Base-by-base conservation (phyloP, 2,797 vertebrate genomes). In the Halcyon badia region DNA sequence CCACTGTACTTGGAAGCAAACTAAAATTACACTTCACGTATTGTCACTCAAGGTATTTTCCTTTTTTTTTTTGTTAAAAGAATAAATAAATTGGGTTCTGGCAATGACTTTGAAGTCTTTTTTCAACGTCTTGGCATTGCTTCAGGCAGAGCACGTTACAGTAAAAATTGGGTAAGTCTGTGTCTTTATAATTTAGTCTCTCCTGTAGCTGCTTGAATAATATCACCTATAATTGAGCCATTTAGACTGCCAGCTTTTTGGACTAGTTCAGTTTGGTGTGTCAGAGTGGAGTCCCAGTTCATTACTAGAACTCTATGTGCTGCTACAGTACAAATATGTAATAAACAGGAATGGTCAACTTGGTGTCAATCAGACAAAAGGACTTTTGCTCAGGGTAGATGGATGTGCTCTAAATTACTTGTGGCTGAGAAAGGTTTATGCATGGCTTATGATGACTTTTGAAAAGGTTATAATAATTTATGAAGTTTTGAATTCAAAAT, bases 51-150 rank as follows among this genome's bases (percentile, higher is more conserved):
- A 85, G 90, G 31, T 39, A 64, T 89, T 80, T 95, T 84, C 12
- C 73, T 60, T 85, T 91, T 94, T 94, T 96, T 54, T 91, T 54
- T 91, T 68, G 18, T 94, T 94, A 58, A 94, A 93, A 98, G 99
- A 98, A 99, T 99, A 98, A 99, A 98, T 96, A 99, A 99, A 89
- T 97, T 99, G 19, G 99, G 99, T 39, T 99, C 99, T 91, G 99
- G 99, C 90, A 99, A 99, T 96, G 99, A 99, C 96, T 99, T 99
- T 94, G 99, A 99, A 96, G 99, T 99, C 26, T 99, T 99, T 97
- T 99, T 99, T 86, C 99, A 99, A 97, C 98, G 99, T 88, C 98
- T 99, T 91, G 99, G 99, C 87, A 99, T 99, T 8, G 97, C 99
- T 86, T 98, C 99, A 54, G 99, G 99, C 56, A 98, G 99, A 98